These are phyloP conservation scores for Bemisia tabaci DNA, from an alignment of 1,140 invertebrate species.

Conservation along the genomic window DNA sequence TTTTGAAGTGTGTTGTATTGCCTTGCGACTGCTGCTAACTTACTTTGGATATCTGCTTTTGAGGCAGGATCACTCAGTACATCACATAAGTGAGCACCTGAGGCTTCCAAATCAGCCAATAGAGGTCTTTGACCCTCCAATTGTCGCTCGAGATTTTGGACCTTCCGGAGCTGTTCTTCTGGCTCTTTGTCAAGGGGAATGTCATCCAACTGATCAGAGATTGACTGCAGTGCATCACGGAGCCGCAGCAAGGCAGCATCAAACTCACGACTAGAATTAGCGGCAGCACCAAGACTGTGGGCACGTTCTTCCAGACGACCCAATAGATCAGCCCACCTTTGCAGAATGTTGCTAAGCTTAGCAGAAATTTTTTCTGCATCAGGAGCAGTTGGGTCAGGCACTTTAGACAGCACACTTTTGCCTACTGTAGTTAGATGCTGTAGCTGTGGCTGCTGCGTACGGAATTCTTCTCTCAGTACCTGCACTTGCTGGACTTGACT, in stretches of 20 bases:
- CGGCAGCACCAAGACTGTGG: constrained; percentile 68
- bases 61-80: constrained; percentile 83
- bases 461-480: constrained; percentile 84
- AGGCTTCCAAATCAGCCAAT: constrained; percentile 71
- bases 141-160: constrained; percentile 72
- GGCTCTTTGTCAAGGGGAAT: constrained; percentile 67
- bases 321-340: constrained; percentile 68
- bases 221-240: constrained; percentile 63
- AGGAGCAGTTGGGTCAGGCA: constrained; percentile 47
- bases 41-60: constrained; percentile 76
- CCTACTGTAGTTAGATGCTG: constrained; percentile 71
- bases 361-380: constrained; percentile 56
- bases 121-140: constrained; percentile 73
- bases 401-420: constrained; percentile 53
- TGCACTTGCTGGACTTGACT: constrained; percentile 89
- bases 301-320: constrained; percentile 67
- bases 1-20: constrained; percentile 73
- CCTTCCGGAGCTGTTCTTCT: constrained; percentile 71
- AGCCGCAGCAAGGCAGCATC: constrained; percentile 69
- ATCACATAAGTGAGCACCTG: constrained; percentile 70
- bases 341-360: constrained; percentile 48
- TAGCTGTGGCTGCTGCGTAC: constrained; percentile 75
- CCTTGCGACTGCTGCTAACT: constrained; percentile 65
- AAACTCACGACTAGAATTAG: constrained; percentile 78
- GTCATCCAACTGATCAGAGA: constrained; percentile 74